Percentiles rank a stretch among this genome's conserved stretches.
phyloP scores from a whole-genome alignment of 2,797 vertebrate species.

The Euthynnus affinis region DNA sequence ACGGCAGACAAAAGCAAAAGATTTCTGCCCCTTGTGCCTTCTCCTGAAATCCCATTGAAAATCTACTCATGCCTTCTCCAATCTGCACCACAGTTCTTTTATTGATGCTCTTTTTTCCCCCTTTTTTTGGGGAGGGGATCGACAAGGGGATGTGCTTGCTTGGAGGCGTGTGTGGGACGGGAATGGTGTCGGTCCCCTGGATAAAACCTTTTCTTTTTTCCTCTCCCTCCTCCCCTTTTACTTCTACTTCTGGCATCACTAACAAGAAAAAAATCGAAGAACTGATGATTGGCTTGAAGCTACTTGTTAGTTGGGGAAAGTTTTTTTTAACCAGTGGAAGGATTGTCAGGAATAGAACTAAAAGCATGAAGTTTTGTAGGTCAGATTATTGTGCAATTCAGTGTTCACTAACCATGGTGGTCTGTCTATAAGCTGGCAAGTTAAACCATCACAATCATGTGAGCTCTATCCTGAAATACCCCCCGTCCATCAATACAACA shows the following conservation, averaged over 20 bases:
- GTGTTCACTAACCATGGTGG: conserved; percentile 20
- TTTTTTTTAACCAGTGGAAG: conserved; percentile 39
- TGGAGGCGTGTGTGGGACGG: conserved; percentile 70
- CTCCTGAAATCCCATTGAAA: conserved; percentile 81
- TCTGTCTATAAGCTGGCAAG: conserved; percentile 45
- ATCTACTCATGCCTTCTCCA: conserved; percentile 78
- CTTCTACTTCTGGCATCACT: conserved; percentile 58
- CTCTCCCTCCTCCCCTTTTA: conserved; percentile 27
- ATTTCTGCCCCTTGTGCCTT: conserved; percentile 81
- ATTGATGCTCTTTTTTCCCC: conserved; percentile 68
- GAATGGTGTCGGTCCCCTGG: conserved; percentile 73
- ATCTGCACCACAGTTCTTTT: conserved; percentile 78
- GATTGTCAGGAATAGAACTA: conserved; percentile 32
- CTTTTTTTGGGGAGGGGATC: conserved; percentile 35
- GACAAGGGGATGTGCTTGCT: conserved; percentile 74
- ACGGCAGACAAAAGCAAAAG: conserved; percentile 85
- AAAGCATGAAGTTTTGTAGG: conserved; percentile 45
- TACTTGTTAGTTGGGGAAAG: conserved; percentile 57
- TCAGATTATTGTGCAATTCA: conserved; percentile 42
- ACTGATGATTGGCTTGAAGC: conserved; percentile 70
- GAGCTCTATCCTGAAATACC: conserved; percentile 63
- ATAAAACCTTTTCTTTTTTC: conserved; percentile 61
- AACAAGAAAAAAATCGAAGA: conserved; percentile 63
- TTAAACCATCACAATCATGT: conserved; percentile 61
- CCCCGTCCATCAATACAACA: conserved; percentile 70